These are phyloP conservation scores for Eudyptes chrysolophus DNA, from an alignment of 2,113 vertebrate species.

Conservation along the genomic window DNA sequence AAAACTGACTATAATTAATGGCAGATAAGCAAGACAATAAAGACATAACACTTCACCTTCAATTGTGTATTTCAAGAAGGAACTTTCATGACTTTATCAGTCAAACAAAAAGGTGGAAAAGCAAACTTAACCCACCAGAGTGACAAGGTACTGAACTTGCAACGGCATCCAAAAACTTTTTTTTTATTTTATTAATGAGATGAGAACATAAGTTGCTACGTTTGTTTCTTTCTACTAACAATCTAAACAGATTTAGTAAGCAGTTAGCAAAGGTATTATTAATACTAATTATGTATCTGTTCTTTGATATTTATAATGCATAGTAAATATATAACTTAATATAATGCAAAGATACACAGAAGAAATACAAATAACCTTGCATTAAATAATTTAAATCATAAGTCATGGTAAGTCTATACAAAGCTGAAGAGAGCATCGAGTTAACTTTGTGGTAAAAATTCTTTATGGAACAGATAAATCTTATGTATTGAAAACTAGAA, in stretches of 20 bases:
- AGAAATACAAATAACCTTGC: neutral
- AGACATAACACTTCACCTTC: neutral
- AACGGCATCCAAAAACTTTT: fast-evolving
- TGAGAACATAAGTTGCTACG: neutral
- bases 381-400: neutral
- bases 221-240: neutral
- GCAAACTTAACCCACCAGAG: neutral
- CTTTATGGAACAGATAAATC: neutral
- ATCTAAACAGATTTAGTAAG: neutral
- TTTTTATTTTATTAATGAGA: neutral
- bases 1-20: neutral
- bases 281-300: neutral
- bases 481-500: neutral
- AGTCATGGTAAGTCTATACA: neutral
- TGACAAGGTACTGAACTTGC: neutral
- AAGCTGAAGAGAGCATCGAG: neutral
- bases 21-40: neutral
- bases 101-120: neutral
- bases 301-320: neutral
- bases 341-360: neutral
- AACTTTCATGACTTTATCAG: neutral
- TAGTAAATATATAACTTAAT: neutral
- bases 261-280: neutral
- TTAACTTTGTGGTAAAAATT: neutral
- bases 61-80: neutral